phyloP scores from a whole-genome alignment of 2,888 invertebrate genomes.

The Lycaena phlaeas region DNA sequence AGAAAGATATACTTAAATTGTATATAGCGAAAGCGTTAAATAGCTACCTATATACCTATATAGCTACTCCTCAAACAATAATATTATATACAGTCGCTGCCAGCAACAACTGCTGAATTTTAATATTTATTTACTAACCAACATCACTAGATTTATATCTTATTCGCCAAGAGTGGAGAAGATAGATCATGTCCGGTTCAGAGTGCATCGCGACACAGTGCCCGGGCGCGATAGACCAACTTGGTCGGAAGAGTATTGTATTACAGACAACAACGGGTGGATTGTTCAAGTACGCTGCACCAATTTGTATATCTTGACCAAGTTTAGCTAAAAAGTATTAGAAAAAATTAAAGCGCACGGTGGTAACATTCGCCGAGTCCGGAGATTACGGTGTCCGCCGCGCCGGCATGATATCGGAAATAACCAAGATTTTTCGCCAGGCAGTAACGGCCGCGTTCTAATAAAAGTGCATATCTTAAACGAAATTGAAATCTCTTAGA shows the following conservation, averaged over 20 bases:
- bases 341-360: neutral
- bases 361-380: conserved; percentile 6
- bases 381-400: no score
- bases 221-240: conserved; percentile 42
- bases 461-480: neutral
- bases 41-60: no score
- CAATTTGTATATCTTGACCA: conserved; percentile 21
- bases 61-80: no score
- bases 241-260: conserved; percentile 27
- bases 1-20: no score
- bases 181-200: conserved; percentile 31
- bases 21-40: no score
- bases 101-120: neutral
- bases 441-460: no score
- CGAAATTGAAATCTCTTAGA: no score
- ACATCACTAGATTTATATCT: conserved; percentile 24
- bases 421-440: no score
- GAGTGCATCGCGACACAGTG: conserved; percentile 37
- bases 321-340: no score
- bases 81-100: neutral
- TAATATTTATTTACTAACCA: conserved; percentile 2
- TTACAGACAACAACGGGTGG: conserved; percentile 28
- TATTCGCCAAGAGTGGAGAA: conserved; percentile 32
- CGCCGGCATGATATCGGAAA: no score
- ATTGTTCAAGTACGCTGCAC: conserved; percentile 28